Percentiles rank a stretch among this genome's conserved stretches.
Evolutionary conservation across 2,113 vertebrate genomes (phyloP).

Genomic region (Daubentonia madagascariensis): DNA sequence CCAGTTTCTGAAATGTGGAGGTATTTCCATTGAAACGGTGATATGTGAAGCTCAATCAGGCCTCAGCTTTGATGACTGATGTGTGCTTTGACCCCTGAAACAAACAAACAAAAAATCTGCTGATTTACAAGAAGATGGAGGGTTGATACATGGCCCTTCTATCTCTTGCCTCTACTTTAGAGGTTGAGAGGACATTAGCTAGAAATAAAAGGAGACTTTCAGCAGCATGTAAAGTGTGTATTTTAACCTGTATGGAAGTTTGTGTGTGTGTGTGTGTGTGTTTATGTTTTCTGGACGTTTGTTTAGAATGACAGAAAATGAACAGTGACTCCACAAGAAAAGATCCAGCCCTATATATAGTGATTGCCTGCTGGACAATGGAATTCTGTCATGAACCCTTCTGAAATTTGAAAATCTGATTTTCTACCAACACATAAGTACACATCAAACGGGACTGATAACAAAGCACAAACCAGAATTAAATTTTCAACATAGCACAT

Average conservation of each 20-base stretch:
- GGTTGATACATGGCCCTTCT: rapidly evolving
- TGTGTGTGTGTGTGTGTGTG: neutral
- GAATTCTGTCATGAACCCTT: neutral
- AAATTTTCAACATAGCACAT: neutral
- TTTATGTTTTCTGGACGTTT: neutral
- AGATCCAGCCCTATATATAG: neutral
- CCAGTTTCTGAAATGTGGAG: neutral
- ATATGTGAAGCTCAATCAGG: neutral
- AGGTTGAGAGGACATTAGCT: neutral
- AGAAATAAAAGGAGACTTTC: neutral
- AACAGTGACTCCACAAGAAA: neutral
- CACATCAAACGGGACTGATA: neutral
- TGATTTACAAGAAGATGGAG: neutral
- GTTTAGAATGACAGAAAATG: neutral
- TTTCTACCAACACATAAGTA: neutral
- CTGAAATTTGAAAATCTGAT: neutral
- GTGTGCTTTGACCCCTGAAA: neutral
- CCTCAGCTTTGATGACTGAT: neutral
- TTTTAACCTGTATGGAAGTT: neutral
- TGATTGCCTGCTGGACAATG: neutral
- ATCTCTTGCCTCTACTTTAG: neutral
- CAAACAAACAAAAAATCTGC: neutral
- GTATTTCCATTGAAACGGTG: neutral
- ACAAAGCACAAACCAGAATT: neutral
- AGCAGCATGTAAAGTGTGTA: neutral